Base-by-base conservation (phyloP, 2,888 invertebrate species). In the Ochropacha duplaris region DNA sequence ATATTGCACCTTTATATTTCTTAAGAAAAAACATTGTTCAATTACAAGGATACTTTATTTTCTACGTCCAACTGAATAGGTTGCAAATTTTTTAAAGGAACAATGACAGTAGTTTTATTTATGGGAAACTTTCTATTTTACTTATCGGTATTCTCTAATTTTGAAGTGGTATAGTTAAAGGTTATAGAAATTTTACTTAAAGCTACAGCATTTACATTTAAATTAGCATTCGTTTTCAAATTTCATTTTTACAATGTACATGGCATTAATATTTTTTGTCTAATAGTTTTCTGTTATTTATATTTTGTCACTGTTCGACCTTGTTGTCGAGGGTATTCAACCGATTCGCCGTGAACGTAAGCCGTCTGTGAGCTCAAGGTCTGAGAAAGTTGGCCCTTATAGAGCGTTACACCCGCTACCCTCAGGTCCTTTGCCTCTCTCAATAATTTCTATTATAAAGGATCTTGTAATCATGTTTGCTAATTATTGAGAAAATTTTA, bases 301-400 rank as follows among this genome's bases (percentile, higher is more conserved):
- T 56, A 55, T 66, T 71, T 59, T 68, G 59, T 65, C 64, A 66
- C 59, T 36, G 54, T 24, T 55, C 61, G 73, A 80, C 84, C 80
- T 84, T 82, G 72, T 62, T 60, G 58, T 49, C 55, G 39, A 64
- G 76, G 75, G 69, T 76, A 65, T 78, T 79, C 71, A 79, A 75
- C 76, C 70, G 68, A 65, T 59, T 61, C 67, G 59, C 62, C 64
- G 62, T 59, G 59, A 62, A 50, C 75, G 69, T 65, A 69, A 73
- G 60, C 69, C 60, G 76, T 78, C 75, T 73, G 68, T 64, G 65
- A 66, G 59, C 76, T 71, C 76, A 79, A 81, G 77, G 83, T 79
- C 79, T 83, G 64, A 66, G 75, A 78, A 69, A 76, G 70, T 75
- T 73, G 59, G 65, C 64, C 71, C 69, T 74, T 58, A 55, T 58